Percentiles rank a stretch among this genome's conserved stretches.
Evolutionary conservation across 1,140 invertebrate genomes (phyloP).

Genomic region (Leptinotarsa undecemlineata): DNA sequence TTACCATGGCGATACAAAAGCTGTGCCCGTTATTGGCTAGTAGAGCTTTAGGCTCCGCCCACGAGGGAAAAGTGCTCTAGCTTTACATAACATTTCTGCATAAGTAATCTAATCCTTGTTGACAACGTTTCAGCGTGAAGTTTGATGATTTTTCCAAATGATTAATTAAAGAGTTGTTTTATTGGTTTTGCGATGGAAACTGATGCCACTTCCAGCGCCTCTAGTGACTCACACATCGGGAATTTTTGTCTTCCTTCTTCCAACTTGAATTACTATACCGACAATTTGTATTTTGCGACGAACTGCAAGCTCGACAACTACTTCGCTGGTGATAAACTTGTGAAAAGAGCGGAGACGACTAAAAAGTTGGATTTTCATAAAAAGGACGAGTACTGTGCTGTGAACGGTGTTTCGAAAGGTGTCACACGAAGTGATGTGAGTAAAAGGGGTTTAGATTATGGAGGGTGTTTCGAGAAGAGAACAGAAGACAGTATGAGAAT

Average conservation of each 20-base stretch:
- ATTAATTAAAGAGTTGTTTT: slow-evolving; percentile 14
- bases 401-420: slow-evolving; percentile 29
- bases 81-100: slow-evolving; percentile 25
- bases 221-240: slow-evolving; percentile 48
- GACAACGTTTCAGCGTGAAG: slow-evolving; percentile 8
- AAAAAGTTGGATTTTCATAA: slow-evolving; percentile 32
- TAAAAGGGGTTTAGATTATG: slow-evolving; percentile 40
- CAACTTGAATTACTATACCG: slow-evolving; percentile 48
- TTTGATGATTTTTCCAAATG: slow-evolving; percentile 18
- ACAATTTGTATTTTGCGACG: slow-evolving; percentile 47
- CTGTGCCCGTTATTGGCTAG: slow-evolving; percentile 14
- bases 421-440: slow-evolving; percentile 33
- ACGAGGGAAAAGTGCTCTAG: slow-evolving; percentile 21
- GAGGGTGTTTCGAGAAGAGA: slow-evolving; percentile 45
- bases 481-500: slow-evolving; percentile 39
- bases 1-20: slow-evolving; percentile 25
- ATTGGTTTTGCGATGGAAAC: slow-evolving; percentile 44
- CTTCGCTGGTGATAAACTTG: slow-evolving; percentile 42
- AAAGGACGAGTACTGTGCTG: slow-evolving; percentile 38
- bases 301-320: slow-evolving; percentile 46
- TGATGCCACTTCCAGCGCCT: slow-evolving; percentile 48
- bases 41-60: slow-evolving; percentile 28
- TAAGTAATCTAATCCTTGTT: slow-evolving; percentile 26
- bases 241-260: slow-evolving; percentile 36
- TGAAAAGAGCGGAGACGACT: slow-evolving; percentile 35